These are phyloP conservation scores for Onychomys leucogaster DNA, from an alignment of 2,797 vertebrate genomes.

Conservation along the genomic window DNA sequence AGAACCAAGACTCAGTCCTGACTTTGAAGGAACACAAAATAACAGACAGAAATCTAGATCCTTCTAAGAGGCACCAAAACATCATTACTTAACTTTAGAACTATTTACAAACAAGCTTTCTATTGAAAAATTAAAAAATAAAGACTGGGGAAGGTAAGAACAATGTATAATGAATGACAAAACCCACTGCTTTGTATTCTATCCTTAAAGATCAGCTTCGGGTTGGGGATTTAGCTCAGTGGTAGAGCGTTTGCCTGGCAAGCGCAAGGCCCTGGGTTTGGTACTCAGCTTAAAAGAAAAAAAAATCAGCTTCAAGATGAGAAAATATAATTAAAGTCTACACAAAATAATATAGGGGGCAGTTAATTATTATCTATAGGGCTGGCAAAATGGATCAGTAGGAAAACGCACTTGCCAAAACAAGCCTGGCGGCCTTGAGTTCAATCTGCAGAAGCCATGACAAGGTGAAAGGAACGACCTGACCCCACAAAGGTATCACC, in stretches of 20 bases:
- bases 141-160: neutral
- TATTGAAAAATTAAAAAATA: neutral
- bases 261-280: too few relatives aligned
- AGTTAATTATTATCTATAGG: neutral
- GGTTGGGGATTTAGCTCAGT: too few relatives aligned
- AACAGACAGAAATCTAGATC: neutral
- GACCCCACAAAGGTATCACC: too few relatives aligned
- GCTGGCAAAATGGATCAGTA: neutral
- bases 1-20: neutral
- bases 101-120: slow-evolving; percentile 4
- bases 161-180: too few relatives aligned
- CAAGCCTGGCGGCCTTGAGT: neutral
- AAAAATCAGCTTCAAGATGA: neutral
- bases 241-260: too few relatives aligned
- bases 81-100: neutral
- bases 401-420: neutral
- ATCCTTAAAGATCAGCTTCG: neutral
- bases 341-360: neutral
- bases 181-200: neutral
- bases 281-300: too few relatives aligned
- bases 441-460: neutral
- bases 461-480: neutral
- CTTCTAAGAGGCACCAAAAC: neutral
- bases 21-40: neutral
- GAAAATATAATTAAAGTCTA: neutral